These are phyloP conservation scores for Elgonia sp. DNA, from an alignment of 2,888 invertebrate genomes.

Conservation along the genomic window DNA sequence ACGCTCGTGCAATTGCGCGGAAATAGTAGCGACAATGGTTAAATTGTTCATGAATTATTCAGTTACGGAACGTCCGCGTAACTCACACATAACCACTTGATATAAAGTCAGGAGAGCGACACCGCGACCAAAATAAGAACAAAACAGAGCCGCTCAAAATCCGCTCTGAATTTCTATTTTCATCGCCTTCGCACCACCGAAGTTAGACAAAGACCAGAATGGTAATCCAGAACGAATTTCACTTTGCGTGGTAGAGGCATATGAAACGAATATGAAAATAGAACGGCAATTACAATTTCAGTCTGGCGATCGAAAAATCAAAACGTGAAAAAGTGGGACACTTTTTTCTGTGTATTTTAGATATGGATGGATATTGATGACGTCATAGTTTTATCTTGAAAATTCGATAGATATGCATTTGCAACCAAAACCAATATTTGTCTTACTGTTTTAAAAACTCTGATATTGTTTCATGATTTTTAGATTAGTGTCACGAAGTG, in stretches of 20 bases:
- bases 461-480: no score
- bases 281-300: slow-evolving; percentile 36
- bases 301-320: no score
- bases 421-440: no score
- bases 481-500: no score
- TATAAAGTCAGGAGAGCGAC: slow-evolving; percentile 25
- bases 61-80: slow-evolving; percentile 2
- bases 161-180: slow-evolving; percentile 52
- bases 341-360: no score
- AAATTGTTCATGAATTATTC: slow-evolving; percentile 54
- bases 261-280: slow-evolving; percentile 37
- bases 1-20: slow-evolving; percentile 24
- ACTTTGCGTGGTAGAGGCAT: background rate
- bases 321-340: no score
- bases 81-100: slow-evolving; percentile 12
- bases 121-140: slow-evolving; percentile 48
- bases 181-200: slow-evolving; percentile 51
- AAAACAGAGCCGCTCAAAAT: slow-evolving; percentile 42
- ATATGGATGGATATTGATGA: no score
- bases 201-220: slow-evolving; percentile 54
- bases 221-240: slow-evolving; percentile 46
- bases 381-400: no score
- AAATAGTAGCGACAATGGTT: slow-evolving; percentile 29
- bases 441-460: no score
- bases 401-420: no score